Evolutionary conservation across 2,797 vertebrate species (phyloP).

Genomic region (Lateolabrax maculatus): DNA sequence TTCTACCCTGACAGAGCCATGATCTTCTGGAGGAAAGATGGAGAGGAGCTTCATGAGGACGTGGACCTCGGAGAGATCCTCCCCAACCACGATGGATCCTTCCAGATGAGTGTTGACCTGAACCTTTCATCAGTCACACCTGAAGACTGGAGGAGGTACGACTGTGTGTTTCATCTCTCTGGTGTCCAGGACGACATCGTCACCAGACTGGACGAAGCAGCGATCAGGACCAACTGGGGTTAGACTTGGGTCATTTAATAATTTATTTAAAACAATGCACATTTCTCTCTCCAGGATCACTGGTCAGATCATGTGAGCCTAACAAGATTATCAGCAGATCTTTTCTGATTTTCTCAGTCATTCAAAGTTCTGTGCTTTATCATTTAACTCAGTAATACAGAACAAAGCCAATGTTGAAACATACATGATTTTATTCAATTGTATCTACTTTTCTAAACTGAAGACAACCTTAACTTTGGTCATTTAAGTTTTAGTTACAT

Average conservation of each 20-base stretch:
- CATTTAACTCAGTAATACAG: no score
- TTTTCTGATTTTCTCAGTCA: no score
- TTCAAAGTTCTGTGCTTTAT: no score
- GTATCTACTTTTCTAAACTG: no score
- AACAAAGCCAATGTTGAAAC: no score
- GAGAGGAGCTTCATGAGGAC: conserved; percentile 16
- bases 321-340: no score
- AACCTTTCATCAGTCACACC: background rate
- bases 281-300: no score
- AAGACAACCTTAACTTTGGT: no score
- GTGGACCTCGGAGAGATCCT: conserved; percentile 29
- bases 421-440: no score
- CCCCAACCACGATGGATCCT: conserved; percentile 44
- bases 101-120: conserved; percentile 52
- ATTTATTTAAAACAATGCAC: no score
- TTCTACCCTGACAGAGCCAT: conserved; percentile 20
- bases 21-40: conserved; percentile 22
- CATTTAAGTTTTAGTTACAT: no score
- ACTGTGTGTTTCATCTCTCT: conserved; percentile 2
- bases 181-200: background rate
- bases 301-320: no score
- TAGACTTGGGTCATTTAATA: background rate
- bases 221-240: background rate
- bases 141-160: conserved; percentile 32
- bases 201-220: background rate